Percentiles rank a stretch among this genome's conserved stretches.
Evolutionary conservation across 2,888 invertebrate genomes (phyloP).

Genomic region (Azorinus chamasolen): DNA sequence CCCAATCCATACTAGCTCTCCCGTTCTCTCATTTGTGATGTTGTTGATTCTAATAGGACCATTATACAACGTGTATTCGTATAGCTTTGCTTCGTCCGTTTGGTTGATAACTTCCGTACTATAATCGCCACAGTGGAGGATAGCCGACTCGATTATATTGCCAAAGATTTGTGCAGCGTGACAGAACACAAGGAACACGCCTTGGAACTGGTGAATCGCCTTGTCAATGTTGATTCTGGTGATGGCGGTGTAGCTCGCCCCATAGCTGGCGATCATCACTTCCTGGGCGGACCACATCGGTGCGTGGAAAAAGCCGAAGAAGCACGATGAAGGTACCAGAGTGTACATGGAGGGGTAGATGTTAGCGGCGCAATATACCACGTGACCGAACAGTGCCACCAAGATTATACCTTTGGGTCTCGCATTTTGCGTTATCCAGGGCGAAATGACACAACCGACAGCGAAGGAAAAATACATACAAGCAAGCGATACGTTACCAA

Average conservation of each 20-base stretch:
- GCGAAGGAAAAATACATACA: conserved; percentile 78
- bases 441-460: conserved; percentile 75
- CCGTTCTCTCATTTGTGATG: conserved; percentile 33
- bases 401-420: conserved; percentile 78
- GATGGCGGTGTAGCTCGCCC: conserved; percentile 77
- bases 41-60: conserved; percentile 51
- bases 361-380: conserved; percentile 78
- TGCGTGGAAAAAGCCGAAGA: conserved; percentile 80
- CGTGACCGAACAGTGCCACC: conserved; percentile 77
- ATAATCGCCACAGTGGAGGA: conserved; percentile 70
- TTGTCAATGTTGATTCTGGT: conserved; percentile 74
- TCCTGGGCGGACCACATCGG: conserved; percentile 80
- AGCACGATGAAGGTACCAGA: conserved; percentile 74
- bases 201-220: conserved; percentile 78
- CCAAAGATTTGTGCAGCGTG: conserved; percentile 81
- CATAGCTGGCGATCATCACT: conserved; percentile 77
- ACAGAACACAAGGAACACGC: conserved; percentile 78
- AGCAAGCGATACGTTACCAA: conserved; percentile 76
- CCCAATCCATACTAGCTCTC: conserved; percentile 59
- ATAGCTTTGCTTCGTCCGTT: conserved; percentile 30
- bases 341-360: conserved; percentile 78
- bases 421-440: conserved; percentile 74
- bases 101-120: conserved; percentile 17
- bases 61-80: conserved; percentile 26
- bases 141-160: conserved; percentile 76